phyloP scores from a whole-genome alignment of 2,797 vertebrate species.

The Hydrolagus colliei region DNA sequence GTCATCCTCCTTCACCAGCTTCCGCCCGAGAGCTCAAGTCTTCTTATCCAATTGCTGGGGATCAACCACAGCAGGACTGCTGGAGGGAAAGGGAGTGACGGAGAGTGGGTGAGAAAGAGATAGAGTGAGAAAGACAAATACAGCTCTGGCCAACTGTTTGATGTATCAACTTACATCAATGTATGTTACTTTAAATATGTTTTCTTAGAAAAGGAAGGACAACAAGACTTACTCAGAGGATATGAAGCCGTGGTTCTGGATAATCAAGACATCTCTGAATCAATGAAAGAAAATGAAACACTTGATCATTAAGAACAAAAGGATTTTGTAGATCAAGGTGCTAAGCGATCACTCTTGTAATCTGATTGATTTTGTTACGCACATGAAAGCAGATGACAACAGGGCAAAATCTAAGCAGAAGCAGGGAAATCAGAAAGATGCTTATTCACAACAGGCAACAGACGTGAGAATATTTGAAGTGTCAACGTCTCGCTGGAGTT shows the following conservation, averaged over 20 bases:
- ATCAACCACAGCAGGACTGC: background rate
- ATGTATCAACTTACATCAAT: no score
- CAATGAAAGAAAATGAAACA: slow-evolving; percentile 32
- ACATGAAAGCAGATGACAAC: no score
- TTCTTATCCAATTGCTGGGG: slow-evolving; percentile 56
- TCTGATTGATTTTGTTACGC: no score
- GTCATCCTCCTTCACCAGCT: slow-evolving; percentile 58
- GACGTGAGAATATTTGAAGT: no score
- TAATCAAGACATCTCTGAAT: slow-evolving; percentile 62
- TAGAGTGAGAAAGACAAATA: no score
- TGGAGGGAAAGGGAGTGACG: background rate
- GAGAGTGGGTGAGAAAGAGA: background rate
- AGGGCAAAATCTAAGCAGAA: no score
- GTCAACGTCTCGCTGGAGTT: no score
- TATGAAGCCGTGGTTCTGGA: slow-evolving; percentile 65
- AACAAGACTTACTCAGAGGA: slow-evolving; percentile 59
- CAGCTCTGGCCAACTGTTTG: no score
- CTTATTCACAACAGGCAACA: no score
- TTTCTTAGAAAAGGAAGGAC: background rate
- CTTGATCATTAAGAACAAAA: background rate
- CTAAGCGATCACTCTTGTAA: no score
- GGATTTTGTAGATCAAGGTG: no score
- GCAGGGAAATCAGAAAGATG: no score
- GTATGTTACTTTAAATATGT: background rate
- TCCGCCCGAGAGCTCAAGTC: slow-evolving; percentile 61